Percentiles rank a stretch among this genome's conserved stretches.
These are phyloP conservation scores for Anhinga anhinga DNA, from an alignment of 2,113 vertebrate species.

Conservation along the genomic window DNA sequence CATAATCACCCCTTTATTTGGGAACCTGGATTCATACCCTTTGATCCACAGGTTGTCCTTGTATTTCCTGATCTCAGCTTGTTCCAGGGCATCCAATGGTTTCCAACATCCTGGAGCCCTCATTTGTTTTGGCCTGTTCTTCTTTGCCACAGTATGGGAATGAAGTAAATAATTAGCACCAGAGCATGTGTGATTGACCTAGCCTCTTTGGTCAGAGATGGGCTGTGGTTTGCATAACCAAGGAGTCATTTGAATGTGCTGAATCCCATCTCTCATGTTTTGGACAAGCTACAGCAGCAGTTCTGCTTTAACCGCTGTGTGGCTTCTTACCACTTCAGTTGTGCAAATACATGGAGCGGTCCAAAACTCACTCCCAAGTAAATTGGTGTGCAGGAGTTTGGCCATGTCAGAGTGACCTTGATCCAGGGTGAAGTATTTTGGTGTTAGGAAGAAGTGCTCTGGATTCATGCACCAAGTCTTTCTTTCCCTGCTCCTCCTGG, in stretches of 20 bases:
- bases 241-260: background rate
- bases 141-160: background rate
- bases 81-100: background rate
- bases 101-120: background rate
- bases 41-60: background rate
- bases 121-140: background rate
- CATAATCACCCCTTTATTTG: conserved; percentile 38
- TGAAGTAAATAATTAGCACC: background rate
- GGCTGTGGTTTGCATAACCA: background rate
- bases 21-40: background rate
- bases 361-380: background rate
- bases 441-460: background rate
- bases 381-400: background rate
- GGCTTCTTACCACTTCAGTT: background rate
- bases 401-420: background rate
- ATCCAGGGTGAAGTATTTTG: background rate
- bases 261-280: background rate
- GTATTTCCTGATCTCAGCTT: background rate
- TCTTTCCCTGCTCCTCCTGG: background rate
- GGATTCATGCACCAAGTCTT: background rate
- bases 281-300: background rate
- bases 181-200: background rate
- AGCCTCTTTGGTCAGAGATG: background rate
- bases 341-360: background rate
- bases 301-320: background rate